Base-by-base conservation (phyloP, 2,797 vertebrate genomes). In the Limnodromus scolopaceus region DNA sequence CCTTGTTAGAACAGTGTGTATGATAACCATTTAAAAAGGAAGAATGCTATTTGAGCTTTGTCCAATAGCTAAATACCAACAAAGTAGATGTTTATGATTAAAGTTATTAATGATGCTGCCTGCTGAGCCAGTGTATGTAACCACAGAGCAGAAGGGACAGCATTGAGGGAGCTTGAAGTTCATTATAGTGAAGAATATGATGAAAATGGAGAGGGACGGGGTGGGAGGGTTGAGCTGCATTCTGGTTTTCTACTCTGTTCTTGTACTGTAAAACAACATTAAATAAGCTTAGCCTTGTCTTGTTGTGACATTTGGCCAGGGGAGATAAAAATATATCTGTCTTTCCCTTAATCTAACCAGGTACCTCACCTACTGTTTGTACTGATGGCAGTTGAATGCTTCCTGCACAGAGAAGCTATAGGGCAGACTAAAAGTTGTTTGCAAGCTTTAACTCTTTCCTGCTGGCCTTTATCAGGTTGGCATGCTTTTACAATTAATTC, bases 381-480 rank as follows among this genome's bases (percentile, higher is more conserved):
- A 82, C 57, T 81, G 76, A 57, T 82, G 70, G 16, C 74, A 84
- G 48, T 70, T 93, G 87, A 90, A 77, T 92, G 51, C 66, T 84
- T 82, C 83, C 80, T 96, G 80, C 78, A 71, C 48, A 93, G 64
- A 57, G 75, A 89, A 87, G 71, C 78, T 64, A 8, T 85, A 83
- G 90, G 88, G 66, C 68, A 95, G 68, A 61, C 70, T 94, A 49
- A 77, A 84, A 92, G 64, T 83, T 87, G 51, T 69, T 83, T 77
- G 49, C 82, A 64, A 84, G 65, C 54, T 38, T 82, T 89, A 82
- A 72, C 63, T 82, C 85, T 87, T 87, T 91, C 79, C 38, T 91
- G 75, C 93, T 93, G 78, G 55, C 86, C 74, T 92, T 93, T 71
- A 68, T 77, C 48, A 74, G 53, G n/a, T 68, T 91, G 63, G 39